Evolutionary conservation across 2,113 vertebrate genomes (phyloP).

Genomic region (Leucosticte australis): DNA sequence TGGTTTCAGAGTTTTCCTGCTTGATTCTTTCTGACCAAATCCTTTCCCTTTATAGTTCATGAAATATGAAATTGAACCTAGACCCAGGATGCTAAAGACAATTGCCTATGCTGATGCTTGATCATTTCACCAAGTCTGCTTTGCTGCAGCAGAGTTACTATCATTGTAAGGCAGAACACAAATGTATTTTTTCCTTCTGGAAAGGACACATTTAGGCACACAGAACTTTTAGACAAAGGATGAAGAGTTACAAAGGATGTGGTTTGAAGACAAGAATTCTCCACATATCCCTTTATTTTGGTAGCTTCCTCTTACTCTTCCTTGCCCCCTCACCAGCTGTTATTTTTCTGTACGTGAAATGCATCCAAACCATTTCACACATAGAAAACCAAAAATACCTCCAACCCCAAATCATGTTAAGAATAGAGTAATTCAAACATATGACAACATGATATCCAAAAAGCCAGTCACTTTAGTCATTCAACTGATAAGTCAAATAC

Average conservation of each 20-base stretch:
- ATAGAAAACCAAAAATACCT: background rate
- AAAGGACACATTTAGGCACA: background rate
- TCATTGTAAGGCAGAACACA: background rate
- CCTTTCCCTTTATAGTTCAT: background rate
- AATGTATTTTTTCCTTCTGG: background rate
- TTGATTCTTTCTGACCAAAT: background rate
- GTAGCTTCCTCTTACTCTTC: slow-evolving; percentile 38
- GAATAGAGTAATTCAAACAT: slow-evolving; percentile 30
- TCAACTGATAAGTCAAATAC: background rate
- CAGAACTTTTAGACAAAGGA: background rate
- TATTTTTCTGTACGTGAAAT: slow-evolving; percentile 31
- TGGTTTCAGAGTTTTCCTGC: background rate
- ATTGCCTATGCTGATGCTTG: background rate
- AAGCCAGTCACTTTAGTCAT: slow-evolving; percentile 13
- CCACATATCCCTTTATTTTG: background rate
- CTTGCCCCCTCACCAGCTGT: slow-evolving; percentile 64
- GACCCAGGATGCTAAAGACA: background rate
- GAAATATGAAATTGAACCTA: background rate
- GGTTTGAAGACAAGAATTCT: background rate
- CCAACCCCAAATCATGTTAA: background rate
- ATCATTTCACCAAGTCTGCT: background rate
- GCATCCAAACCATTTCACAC: slow-evolving; percentile 16
- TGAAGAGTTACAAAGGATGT: background rate
- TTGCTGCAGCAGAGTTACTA: background rate
- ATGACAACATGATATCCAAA: background rate